A percentile compares a stretch with the other conserved stretches of the same genome.
phyloP scores from a whole-genome alignment of 1,140 invertebrate genomes.

The Eueides isabella region DNA sequence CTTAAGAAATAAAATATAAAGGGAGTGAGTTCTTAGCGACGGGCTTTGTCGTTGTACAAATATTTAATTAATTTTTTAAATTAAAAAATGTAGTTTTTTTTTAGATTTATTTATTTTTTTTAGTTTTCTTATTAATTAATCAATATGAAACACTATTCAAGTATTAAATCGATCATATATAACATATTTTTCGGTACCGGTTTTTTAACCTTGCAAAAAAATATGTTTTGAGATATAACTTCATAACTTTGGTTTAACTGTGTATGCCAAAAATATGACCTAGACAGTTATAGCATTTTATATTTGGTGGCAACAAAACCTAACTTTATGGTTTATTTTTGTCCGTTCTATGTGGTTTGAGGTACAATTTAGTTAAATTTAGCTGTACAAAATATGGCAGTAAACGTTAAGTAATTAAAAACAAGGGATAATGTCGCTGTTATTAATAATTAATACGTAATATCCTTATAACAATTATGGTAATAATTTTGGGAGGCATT shows the following conservation, averaged over 20 bases:
- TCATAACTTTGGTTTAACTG: conserved; percentile 1
- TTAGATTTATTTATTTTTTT: not conserved
- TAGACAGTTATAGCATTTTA: not conserved
- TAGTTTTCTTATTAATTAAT: not conserved
- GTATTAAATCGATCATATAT: not conserved
- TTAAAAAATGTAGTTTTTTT: not conserved
- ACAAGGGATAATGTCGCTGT: no score
- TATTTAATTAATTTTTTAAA: not conserved
- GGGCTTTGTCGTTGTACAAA: no score
- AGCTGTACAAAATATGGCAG: not conserved
- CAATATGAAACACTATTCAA: not conserved
- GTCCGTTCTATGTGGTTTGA: not conserved
- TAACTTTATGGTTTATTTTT: conserved; percentile 1
- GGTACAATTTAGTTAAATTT: not conserved
- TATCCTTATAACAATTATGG: no score
- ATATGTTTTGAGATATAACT: not conserved
- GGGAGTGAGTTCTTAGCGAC: no score
- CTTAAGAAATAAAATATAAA: no score
- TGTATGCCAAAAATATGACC: not conserved
- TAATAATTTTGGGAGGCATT: no score
- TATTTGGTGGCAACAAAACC: not conserved
- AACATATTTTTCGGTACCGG: not conserved
- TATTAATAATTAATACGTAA: no score
- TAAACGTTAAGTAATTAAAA: no score
- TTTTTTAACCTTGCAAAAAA: not conserved